A percentile compares a stretch with the other conserved stretches of the same genome.
phyloP scores from a whole-genome alignment of 2,113 vertebrate genomes.

The Prochilodus magdalenae region DNA sequence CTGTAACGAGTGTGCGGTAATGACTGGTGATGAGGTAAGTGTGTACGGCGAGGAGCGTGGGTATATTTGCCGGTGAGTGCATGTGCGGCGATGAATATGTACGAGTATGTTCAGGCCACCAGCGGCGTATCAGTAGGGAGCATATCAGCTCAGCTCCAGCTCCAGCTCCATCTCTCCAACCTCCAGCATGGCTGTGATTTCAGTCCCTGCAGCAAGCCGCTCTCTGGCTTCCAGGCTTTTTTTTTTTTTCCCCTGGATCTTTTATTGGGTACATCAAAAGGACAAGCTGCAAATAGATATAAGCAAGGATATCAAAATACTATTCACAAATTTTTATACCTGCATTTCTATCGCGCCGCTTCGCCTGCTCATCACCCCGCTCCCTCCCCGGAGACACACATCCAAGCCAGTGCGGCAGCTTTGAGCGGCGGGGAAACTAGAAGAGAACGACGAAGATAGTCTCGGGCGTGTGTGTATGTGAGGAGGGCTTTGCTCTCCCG shows the following conservation, averaged over 20 bases:
- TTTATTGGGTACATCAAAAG: constrained; percentile 75
- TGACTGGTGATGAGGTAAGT: too few species aligned
- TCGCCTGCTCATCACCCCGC: constrained; percentile 55
- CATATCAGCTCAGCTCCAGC: background rate
- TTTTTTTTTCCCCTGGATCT: constrained; percentile 22
- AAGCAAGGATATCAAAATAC: constrained; percentile 41
- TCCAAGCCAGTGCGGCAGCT: constrained; percentile 65
- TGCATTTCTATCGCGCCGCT: constrained; percentile 50
- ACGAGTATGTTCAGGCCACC: background rate
- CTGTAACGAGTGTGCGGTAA: background rate
- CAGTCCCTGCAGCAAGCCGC: constrained; percentile 4
- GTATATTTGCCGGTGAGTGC: background rate
- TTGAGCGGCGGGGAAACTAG: constrained; percentile 66
- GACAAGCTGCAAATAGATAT: constrained; percentile 70
- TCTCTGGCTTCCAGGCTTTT: background rate
- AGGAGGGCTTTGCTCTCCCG: constrained; percentile 16
- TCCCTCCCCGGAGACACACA: constrained; percentile 61
- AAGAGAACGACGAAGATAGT: constrained; percentile 37
- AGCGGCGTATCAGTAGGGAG: constrained; percentile 18
- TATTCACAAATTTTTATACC: constrained; percentile 19
- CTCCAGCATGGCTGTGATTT: constrained; percentile 11
- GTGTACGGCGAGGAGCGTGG: background rate
- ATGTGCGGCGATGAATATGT: background rate
- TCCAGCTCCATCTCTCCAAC: background rate
- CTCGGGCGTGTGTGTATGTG: background rate